These are phyloP conservation scores for Ammospiza caudacuta DNA, from an alignment of 2,113 vertebrate genomes.

Conservation along the genomic window DNA sequence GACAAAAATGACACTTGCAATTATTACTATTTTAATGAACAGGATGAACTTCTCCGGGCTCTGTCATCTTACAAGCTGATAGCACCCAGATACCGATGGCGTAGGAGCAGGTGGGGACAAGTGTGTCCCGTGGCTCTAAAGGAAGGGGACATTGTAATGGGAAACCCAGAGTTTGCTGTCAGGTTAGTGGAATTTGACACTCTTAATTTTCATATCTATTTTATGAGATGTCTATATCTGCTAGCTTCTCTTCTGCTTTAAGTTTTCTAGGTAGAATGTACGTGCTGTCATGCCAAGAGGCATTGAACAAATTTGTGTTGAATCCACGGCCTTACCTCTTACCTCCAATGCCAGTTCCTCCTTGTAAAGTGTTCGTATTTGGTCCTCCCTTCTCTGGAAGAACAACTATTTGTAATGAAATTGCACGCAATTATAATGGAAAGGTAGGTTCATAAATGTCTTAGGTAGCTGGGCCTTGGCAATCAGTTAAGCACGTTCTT, in stretches of 20 bases:
- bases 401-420: conserved; percentile 79
- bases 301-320: conserved; percentile 78
- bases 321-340: conserved; percentile 89
- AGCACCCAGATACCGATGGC: conserved; percentile 86
- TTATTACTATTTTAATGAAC: conserved; percentile 14
- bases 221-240: not conserved
- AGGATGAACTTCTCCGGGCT: conserved; percentile 84
- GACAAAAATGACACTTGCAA: not conserved
- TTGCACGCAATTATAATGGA: conserved; percentile 82
- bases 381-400: conserved; percentile 85
- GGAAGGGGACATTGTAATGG: conserved; percentile 79
- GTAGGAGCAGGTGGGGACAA: conserved; percentile 86
- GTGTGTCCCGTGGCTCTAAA: conserved; percentile 89
- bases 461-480: not conserved
- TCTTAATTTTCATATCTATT: not conserved
- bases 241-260: conserved; percentile 17
- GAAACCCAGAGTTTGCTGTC: conserved; percentile 80
- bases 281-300: conserved; percentile 82
- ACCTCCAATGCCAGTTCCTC: conserved; percentile 87
- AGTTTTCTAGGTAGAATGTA: conserved; percentile 96
- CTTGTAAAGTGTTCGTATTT: conserved; percentile 86
- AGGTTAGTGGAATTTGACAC: conserved; percentile 76
- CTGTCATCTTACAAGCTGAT: conserved; percentile 74
- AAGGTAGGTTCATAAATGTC: conserved; percentile 58
- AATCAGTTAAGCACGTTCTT: not conserved